phyloP scores from a whole-genome alignment of 2,888 invertebrate genomes.

The Conomelus anceps region DNA sequence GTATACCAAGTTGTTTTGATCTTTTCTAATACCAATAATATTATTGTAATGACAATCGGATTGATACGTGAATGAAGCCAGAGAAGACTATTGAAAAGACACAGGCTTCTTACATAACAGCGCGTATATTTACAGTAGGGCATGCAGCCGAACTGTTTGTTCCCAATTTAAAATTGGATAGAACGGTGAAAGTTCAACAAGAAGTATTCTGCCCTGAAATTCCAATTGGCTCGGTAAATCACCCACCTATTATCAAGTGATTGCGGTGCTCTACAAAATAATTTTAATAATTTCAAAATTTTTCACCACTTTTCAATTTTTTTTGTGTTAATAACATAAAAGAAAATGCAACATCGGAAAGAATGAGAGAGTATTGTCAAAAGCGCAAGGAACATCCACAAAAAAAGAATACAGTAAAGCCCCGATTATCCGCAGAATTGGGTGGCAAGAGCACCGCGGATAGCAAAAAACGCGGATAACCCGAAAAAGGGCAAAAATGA shows the following conservation, averaged over 20 bases:
- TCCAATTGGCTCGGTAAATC: background rate
- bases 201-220: background rate
- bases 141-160: background rate
- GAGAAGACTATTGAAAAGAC: background rate
- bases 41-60: background rate
- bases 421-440: no score
- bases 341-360: no score
- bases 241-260: background rate
- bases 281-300: background rate
- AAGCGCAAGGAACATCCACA: no score
- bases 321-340: no score
- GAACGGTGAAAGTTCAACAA: background rate
- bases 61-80: background rate
- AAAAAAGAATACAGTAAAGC: no score
- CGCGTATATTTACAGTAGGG: background rate
- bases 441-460: no score
- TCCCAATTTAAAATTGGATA: background rate
- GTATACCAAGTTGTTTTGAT: no score
- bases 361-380: no score
- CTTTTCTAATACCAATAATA: background rate
- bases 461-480: no score
- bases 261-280: background rate
- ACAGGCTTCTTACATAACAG: background rate
- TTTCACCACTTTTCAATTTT: no score
- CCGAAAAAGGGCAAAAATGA: no score